A percentile compares a stretch with the other conserved stretches of the same genome.
phyloP scores from a whole-genome alignment of 2,888 invertebrate species.

The Stenolophus ochropezus region DNA sequence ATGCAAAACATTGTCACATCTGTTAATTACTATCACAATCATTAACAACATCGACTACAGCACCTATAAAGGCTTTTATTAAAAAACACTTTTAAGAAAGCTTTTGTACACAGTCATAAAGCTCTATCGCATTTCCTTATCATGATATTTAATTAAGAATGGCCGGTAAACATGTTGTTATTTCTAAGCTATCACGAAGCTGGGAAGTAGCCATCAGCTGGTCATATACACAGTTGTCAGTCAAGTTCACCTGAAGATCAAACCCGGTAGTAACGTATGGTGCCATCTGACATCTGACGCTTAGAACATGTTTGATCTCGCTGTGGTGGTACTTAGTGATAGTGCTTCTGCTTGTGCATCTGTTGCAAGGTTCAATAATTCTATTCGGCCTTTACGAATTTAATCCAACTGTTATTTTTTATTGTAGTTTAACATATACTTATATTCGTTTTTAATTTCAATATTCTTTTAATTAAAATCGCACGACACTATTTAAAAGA shows the following conservation, averaged over 20 bases:
- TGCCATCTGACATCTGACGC: not conserved
- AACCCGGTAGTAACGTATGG: not conserved
- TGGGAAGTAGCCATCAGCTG: slow-evolving; percentile 13
- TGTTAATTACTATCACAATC: slow-evolving; percentile 29
- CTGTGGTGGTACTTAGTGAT: not conserved
- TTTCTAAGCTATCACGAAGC: not conserved
- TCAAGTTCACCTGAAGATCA: not conserved
- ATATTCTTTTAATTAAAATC: too few species aligned
- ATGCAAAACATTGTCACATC: not conserved
- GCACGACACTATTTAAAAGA: too few species aligned
- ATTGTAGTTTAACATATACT: too few species aligned
- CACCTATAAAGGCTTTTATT: slow-evolving; percentile 28
- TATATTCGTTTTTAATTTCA: too few species aligned
- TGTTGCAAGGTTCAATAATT: not conserved
- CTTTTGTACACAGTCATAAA: slow-evolving; percentile 29
- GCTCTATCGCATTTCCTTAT: slow-evolving; percentile 22
- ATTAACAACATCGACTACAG: slow-evolving; percentile 20
- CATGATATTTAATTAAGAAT: slow-evolving; percentile 45
- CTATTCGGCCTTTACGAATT: not conserved
- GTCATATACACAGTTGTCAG: slow-evolving; percentile 27
- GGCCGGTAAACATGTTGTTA: slow-evolving; percentile 27
- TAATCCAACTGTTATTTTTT: too few species aligned
- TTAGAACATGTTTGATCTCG: not conserved
- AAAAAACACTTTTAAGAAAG: slow-evolving; percentile 40
- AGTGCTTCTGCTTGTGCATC: not conserved